Percentiles rank a stretch among this genome's conserved stretches.
Conservation (phyloP, 2,113 vertebrate genomes). For the Notarius quadriscutis region DNA sequence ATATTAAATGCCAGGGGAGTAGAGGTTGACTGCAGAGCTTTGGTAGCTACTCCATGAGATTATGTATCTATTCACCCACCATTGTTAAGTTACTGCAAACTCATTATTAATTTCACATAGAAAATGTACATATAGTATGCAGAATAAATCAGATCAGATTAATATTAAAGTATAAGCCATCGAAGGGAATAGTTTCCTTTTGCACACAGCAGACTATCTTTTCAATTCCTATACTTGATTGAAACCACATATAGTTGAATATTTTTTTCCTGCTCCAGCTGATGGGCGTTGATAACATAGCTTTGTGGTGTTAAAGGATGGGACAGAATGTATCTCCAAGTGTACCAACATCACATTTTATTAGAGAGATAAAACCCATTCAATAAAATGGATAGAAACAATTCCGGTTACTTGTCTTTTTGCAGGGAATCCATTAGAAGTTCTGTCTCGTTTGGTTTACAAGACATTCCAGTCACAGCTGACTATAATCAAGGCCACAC, state of each 20-base stretch:
- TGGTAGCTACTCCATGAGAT: conserved; percentile 2
- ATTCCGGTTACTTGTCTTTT: conserved; percentile 70
- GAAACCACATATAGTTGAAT: conserved; percentile 36
- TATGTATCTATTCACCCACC: not conserved
- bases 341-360: conserved; percentile 56
- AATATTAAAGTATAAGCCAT: conserved; percentile 9
- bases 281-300: conserved; percentile 56
- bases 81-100: not conserved
- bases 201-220: not conserved
- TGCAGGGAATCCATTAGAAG: conserved; percentile 71
- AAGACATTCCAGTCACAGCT: conserved; percentile 62
- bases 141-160: not conserved
- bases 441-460: conserved; percentile 69
- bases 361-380: conserved; percentile 57
- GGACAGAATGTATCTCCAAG: conserved; percentile 52
- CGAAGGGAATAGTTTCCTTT: not conserved
- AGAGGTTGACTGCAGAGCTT: not conserved
- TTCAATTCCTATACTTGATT: conserved; percentile 6
- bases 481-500: conserved; percentile 65
- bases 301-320: conserved; percentile 49
- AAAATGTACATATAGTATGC: not conserved
- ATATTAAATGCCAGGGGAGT: conserved; percentile 13
- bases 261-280: conserved; percentile 41
- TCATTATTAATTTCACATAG: too few relatives aligned
- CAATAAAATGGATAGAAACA: conserved; percentile 65